These are phyloP conservation scores for Hippolais icterina DNA, from an alignment of 2,113 vertebrate species.

Conservation along the genomic window DNA sequence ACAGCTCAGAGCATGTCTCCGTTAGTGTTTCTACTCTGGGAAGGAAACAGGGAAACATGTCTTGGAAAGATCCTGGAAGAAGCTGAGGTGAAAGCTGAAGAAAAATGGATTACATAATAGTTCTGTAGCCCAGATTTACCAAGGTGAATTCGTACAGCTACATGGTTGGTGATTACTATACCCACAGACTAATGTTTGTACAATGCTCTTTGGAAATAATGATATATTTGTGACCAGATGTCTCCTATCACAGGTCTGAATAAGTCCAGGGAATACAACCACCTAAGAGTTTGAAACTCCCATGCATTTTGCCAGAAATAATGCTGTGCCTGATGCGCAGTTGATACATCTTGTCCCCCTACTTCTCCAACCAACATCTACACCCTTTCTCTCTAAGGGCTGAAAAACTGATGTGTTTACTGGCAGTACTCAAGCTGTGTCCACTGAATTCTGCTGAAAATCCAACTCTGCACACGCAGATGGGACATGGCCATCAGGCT, in stretches of 20 bases:
- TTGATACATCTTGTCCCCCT: not conserved
- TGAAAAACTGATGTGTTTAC: not conserved
- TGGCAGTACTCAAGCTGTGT: not conserved
- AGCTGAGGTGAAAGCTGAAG: not conserved
- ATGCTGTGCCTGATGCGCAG: rapidly evolving
- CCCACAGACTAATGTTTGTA: not conserved
- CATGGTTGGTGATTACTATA: not conserved
- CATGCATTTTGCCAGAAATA: rapidly evolving
- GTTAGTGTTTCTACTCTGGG: not conserved
- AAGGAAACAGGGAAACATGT: not conserved
- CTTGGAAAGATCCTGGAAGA: not conserved
- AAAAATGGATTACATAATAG: not conserved
- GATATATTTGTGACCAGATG: not conserved
- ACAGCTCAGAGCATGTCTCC: not conserved
- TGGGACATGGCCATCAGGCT: rapidly evolving
- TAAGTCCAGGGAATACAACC: not conserved
- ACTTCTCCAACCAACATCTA: rapidly evolving
- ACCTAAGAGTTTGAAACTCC: not conserved
- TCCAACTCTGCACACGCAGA: not conserved
- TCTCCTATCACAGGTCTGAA: not conserved
- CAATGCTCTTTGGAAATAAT: not conserved
- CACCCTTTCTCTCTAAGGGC: not conserved
- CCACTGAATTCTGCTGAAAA: not conserved
- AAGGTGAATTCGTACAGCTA: not conserved
- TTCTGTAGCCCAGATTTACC: not conserved